Evolutionary conservation across 2,888 invertebrate species (phyloP), one percentile per base, ranked within the genome.

Genomic region (Mellilla xanthometata): DNA sequence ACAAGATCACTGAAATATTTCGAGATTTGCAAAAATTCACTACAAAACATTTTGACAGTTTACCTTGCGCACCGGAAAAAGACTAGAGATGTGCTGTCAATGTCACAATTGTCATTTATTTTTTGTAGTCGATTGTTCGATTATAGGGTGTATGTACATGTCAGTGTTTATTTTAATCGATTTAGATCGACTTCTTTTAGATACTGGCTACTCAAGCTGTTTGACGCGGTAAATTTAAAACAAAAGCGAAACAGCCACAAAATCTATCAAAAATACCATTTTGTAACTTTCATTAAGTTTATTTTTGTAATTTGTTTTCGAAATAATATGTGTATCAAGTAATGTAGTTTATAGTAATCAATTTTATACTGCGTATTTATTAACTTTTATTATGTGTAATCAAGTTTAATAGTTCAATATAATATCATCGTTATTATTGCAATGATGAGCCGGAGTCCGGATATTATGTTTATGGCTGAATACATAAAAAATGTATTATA

Each of bases 401-500:
- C 59, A 56, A 63, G 51, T 72, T 71, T 69, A n/a, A n/a, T n/a
- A n/a, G n/a, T 64, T 63, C 58, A 49, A 46, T 40, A 49, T 55
- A n/a, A n/a, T n/a, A 47, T 48, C 49, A 36, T 62, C 58, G 49
- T 56, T 62, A 56, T 52, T 60, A 53, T 53, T 47, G 12, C 39
- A 65, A 72, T 67, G 36, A 87, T 85, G 88, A 75, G 68, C 57
- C 78, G 76, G 49, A 70, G 58, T 62, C 61, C 81, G 39, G 84
- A 88, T 67, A 72, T 88, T 58, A 55, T 87, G 54, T 86, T 77
- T 70, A 74, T 73, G 54, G 67, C 84, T 39, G 91, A 91, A 70
- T 89, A 89, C 64, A 79, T 91, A 65, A 73, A 89, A 91, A 92
- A 94, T 85, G 93, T 94, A 19, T 85, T 97, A 48, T 96, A 95